phyloP scores from a whole-genome alignment of 2,113 vertebrate genomes.

The Petromus typicus region DNA sequence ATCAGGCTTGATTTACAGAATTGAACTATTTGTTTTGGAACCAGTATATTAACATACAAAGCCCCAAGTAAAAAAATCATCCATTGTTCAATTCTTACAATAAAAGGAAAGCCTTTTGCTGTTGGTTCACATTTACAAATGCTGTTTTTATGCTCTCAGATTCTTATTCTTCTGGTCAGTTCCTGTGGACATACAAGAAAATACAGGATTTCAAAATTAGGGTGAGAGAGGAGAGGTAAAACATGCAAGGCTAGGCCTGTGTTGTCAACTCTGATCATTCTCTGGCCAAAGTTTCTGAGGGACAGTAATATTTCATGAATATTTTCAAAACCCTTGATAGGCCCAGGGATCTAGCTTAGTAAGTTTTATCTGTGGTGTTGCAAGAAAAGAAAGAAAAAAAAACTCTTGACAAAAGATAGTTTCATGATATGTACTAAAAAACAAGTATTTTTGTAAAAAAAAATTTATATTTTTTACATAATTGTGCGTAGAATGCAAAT shows the following conservation, averaged over 20 bases:
- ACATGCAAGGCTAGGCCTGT: neutral
- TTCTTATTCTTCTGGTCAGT: neutral
- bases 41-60: neutral
- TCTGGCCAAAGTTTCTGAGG: neutral
- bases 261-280: constrained; percentile 26
- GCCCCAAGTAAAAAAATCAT: neutral
- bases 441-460: neutral
- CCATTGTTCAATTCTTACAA: neutral
- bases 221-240: neutral
- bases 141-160: neutral
- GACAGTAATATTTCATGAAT: neutral
- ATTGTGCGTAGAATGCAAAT: neutral
- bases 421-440: neutral
- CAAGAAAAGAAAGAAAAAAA: too few relatives aligned
- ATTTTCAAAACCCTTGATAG: neutral
- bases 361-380: too few relatives aligned
- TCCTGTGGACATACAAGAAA: neutral
- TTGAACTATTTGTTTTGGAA: constrained; percentile 37
- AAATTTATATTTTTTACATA: neutral
- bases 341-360: too few relatives aligned
- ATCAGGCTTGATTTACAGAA: neutral
- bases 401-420: neutral
- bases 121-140: neutral
- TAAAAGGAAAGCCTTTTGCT: neutral
- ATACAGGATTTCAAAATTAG: neutral